These are phyloP conservation scores for Anabas testudineus DNA, from an alignment of 2,797 vertebrate genomes.

Conservation along the genomic window DNA sequence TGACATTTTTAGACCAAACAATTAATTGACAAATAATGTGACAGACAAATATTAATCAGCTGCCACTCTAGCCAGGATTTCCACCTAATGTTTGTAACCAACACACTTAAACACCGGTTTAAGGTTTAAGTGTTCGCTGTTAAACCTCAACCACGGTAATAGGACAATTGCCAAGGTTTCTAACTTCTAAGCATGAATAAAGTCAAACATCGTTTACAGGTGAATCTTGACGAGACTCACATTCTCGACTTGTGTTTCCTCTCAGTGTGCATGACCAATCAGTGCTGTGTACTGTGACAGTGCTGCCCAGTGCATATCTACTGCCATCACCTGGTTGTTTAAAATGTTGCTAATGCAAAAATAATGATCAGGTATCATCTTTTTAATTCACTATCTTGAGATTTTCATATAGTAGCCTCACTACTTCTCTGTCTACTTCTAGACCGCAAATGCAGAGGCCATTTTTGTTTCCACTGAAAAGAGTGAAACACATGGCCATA, in stretches of 20 bases:
- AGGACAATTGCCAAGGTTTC: no score
- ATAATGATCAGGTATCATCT: not conserved
- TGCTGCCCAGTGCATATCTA: conserved; percentile 28
- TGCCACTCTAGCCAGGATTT: not conserved
- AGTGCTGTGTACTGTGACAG: conserved; percentile 4
- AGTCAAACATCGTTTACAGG: no score
- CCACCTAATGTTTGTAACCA: no score
- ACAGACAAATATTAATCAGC: not conserved
- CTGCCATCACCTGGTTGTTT: conserved; percentile 71
- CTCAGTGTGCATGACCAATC: conserved; percentile 8
- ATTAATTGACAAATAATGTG: not conserved
- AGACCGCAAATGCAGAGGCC: conserved; percentile 1
- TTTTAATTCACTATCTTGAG: not conserved
- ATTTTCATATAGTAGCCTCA: not conserved
- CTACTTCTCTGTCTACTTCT: not conserved
- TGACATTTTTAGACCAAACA: conserved; percentile 7
- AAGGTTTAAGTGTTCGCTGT: no score
- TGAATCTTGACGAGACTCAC: no score
- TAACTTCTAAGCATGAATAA: no score
- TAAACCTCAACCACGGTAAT: no score
- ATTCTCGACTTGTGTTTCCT: not conserved
- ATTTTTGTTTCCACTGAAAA: conserved; percentile 35
- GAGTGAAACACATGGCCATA: conserved; percentile 57
- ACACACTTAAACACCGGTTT: no score
- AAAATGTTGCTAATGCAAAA: not conserved